Base-by-base conservation (phyloP, 2,888 invertebrate genomes). In the Chrysotoxum bicinctum region DNA sequence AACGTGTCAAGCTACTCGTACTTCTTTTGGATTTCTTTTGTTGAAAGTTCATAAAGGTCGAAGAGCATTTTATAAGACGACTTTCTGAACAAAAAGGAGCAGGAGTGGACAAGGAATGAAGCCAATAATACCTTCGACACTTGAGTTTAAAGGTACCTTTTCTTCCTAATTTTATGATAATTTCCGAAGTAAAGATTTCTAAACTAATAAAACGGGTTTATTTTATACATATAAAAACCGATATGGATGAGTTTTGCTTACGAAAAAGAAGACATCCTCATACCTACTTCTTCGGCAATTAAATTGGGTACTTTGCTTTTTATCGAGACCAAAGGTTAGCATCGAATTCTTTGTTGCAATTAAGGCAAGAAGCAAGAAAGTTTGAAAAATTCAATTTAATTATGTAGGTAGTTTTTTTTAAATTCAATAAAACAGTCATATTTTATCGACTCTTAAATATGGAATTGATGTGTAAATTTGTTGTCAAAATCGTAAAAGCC, bases 61-160 rank as follows among this genome's bases (percentile, higher is more conserved):
- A 82, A 68, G 82, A 72, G 66, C 60, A 64, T 43, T 77, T 81
- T 82, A 72, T 60, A 82, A 50, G 52, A 26, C 23, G 1, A 82
- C 82, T 77, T 68, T 77, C 77, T 60, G n/a, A n/a, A 35, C 21
- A 50, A 21, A 64, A 23, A 43, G 35, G n/a, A 10, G 5, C 1
- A 37, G 12, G 5, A 14, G 37, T 5, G 1, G 12, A 37, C 32
- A 10, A 54, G 45, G 21, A 35, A 30, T 35, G 19, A 32, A 19
- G 1, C 16, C 16, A 2, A 35, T 19, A 56, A 1, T 32, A 52
- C 30, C 30, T n/a, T 16, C 5, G 52, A 30, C 2, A 26, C 12
- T 45, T 19, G 16, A 19, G 19, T 45, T 45, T 4, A 19, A n/a
- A n/a, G n/a, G n/a, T 23, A 6, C 0, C 12, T 10, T 48, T 16